phyloP scores from a whole-genome alignment of 2,797 vertebrate species.

The Prunella strophiata region DNA sequence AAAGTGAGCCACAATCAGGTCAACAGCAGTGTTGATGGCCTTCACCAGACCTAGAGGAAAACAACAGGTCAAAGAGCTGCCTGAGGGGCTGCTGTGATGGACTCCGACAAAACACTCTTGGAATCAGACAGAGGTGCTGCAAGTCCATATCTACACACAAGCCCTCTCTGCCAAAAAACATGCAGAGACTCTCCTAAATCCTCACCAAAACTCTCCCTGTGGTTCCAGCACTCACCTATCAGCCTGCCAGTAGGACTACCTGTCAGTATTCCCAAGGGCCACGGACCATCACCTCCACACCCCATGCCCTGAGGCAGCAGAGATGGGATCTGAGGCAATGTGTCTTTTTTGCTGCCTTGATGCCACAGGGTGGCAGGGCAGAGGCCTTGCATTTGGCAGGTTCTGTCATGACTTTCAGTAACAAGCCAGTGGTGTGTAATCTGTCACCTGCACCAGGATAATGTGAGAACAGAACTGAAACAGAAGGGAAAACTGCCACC shows the following conservation, averaged over 20 bases:
- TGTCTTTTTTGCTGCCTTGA: not conserved
- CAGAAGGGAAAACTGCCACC: not conserved
- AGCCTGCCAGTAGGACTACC: not conserved
- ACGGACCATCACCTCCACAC: not conserved
- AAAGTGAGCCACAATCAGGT: constrained; percentile 96
- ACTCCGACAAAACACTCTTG: not conserved
- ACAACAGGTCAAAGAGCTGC: not conserved
- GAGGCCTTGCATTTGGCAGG: not conserved
- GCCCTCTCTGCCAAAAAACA: not conserved
- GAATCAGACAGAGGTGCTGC: not conserved
- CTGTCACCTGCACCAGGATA: not conserved
- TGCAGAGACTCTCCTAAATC: not conserved
- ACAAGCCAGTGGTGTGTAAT: not conserved
- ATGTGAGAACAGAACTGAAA: not conserved
- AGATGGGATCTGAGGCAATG: not conserved
- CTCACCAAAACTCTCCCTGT: not conserved
- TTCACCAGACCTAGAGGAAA: constrained; percentile 84
- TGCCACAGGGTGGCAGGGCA: not conserved
- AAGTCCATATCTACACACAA: not conserved
- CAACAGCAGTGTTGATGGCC: constrained; percentile 93
- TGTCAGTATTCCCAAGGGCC: not conserved
- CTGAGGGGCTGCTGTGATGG: not conserved
- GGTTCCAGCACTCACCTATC: not conserved
- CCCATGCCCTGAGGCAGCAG: not conserved
- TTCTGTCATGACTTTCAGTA: not conserved